Evolutionary conservation across 2,113 vertebrate genomes (phyloP).

Genomic region (Marmota flaviventris): DNA sequence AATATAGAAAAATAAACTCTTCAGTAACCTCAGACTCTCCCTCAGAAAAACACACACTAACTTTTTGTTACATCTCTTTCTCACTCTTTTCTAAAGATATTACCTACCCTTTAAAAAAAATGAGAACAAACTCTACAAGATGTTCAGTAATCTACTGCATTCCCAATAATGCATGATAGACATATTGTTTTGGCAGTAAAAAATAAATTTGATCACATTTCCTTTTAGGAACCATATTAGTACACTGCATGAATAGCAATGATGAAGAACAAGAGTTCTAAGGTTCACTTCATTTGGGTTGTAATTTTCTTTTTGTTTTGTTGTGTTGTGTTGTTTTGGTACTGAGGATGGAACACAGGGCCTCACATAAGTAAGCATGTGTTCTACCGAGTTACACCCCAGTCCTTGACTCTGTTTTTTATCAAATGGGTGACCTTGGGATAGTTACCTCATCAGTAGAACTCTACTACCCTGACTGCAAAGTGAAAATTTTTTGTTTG

Average conservation of each 20-base stretch:
- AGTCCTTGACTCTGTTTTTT: constrained; percentile 9
- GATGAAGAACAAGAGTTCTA: not conserved
- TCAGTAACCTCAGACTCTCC: not conserved
- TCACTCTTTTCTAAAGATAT: not conserved
- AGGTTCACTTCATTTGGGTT: not conserved
- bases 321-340: not conserved
- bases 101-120: not conserved
- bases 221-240: not conserved
- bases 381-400: not conserved
- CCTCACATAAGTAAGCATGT: not conserved
- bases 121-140: not conserved
- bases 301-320: not conserved
- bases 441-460: not conserved
- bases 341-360: not conserved
- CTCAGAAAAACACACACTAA: not conserved
- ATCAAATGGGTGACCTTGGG: not conserved
- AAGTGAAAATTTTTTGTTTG: not conserved
- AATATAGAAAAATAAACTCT: constrained; percentile 16
- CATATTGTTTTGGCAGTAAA: not conserved
- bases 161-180: not conserved
- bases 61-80: not conserved
- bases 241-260: not conserved
- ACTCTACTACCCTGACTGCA: not conserved
- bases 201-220: constrained; percentile 5
- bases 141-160: not conserved